phyloP scores from a whole-genome alignment of 2,888 invertebrate species.

The Rhodophaea formosa region DNA sequence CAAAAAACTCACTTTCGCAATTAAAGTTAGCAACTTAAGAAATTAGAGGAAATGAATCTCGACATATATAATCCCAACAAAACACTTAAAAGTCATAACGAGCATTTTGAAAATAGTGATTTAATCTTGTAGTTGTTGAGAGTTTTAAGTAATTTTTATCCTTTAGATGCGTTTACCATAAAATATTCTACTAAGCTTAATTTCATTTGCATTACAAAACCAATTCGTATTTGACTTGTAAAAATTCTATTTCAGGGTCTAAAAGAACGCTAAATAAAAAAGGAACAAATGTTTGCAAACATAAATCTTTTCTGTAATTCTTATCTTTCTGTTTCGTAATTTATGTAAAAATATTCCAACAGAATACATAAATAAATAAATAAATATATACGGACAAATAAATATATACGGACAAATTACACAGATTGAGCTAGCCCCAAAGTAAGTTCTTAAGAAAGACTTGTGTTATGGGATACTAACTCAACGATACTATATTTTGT shows the following conservation, averaged over 20 bases:
- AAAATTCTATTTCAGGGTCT: neutral
- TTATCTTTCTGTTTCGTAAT: conserved; percentile 6
- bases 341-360: conserved; percentile 7
- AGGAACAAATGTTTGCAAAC: conserved; percentile 5
- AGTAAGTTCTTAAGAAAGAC: too few relatives aligned
- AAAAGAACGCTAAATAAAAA: conserved; percentile 7
- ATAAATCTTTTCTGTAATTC: conserved; percentile 7
- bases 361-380: neutral
- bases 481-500: too few relatives aligned
- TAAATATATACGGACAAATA: neutral
- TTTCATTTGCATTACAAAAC: conserved; percentile 4
- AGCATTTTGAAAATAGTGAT: too few relatives aligned
- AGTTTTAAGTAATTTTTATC: too few relatives aligned
- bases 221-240: neutral
- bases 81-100: too few relatives aligned
- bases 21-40: too few relatives aligned
- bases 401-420: neutral
- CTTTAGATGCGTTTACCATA: neutral
- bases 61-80: too few relatives aligned
- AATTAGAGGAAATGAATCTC: too few relatives aligned
- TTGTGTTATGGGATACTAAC: too few relatives aligned
- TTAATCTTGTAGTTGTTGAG: too few relatives aligned
- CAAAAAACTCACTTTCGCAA: too few relatives aligned
- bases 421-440: too few relatives aligned
- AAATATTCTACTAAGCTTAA: neutral